These are phyloP conservation scores for Sebastes wilsoni DNA, from an alignment of 2,797 vertebrate genomes.

Conservation along the genomic window DNA sequence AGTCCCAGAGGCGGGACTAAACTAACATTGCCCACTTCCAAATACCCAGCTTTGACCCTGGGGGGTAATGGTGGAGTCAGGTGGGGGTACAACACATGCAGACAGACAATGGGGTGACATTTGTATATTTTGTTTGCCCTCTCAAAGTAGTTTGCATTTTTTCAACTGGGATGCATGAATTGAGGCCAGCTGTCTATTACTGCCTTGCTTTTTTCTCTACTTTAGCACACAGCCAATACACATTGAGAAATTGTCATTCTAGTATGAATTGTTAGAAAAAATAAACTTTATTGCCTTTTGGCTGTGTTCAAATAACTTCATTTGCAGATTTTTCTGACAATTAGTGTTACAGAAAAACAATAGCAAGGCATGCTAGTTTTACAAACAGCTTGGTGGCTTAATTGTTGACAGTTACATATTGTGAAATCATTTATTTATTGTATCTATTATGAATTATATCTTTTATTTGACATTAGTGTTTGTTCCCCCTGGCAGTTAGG, in stretches of 20 bases:
- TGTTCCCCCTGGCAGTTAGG: neutral
- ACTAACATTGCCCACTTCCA: conserved; percentile 64
- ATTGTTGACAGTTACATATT: neutral
- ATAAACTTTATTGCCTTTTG: neutral
- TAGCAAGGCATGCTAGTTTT: neutral
- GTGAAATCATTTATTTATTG: neutral
- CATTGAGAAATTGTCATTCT: neutral
- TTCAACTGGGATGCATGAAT: neutral
- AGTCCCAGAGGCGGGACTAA: conserved; percentile 73
- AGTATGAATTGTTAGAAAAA: neutral
- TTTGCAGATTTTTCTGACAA: neutral
- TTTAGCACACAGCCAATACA: neutral
- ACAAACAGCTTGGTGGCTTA: neutral
- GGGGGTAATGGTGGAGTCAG: conserved; percentile 35
- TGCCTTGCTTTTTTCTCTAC: neutral
- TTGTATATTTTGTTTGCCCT: conserved; percentile 4
- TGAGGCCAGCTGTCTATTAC: neutral
- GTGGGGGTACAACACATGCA: conserved; percentile 28
- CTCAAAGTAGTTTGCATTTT: neutral
- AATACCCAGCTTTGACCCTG: conserved; percentile 45
- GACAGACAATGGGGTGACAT: conserved; percentile 13
- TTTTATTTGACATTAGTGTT: neutral
- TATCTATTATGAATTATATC: neutral
- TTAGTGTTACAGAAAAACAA: neutral
- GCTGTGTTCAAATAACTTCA: neutral